phyloP scores from a whole-genome alignment of 2,797 vertebrate species.

The Diplodus sargus region DNA sequence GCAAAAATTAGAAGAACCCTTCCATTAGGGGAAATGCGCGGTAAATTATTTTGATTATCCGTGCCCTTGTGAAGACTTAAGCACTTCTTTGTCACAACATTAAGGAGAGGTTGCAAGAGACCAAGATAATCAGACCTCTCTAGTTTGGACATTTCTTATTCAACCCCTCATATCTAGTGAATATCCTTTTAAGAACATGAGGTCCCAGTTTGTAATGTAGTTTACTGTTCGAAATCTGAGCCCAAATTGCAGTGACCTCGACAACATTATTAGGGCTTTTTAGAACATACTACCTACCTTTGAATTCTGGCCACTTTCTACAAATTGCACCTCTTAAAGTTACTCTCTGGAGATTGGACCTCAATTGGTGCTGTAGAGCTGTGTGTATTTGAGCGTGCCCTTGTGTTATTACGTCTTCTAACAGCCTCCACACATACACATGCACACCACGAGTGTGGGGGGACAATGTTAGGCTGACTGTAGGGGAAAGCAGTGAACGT shows the following conservation, averaged over 20 bases:
- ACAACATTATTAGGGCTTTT: not conserved
- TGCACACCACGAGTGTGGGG: not conserved
- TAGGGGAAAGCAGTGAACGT: slow-evolving; percentile 2
- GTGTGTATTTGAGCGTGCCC: not conserved
- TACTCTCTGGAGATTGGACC: not conserved
- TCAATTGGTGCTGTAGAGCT: not conserved
- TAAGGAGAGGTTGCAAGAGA: not conserved
- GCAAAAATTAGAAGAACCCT: not conserved
- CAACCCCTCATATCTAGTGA: not conserved
- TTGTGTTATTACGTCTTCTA: not conserved
- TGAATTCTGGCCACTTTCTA: too few species aligned
- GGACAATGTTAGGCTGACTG: slow-evolving; percentile 36
- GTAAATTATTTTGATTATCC: not conserved
- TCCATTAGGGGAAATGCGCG: not conserved
- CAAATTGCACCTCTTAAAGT: too few species aligned
- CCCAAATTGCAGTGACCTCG: not conserved
- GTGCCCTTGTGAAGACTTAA: not conserved
- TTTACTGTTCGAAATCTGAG: not conserved
- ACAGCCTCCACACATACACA: slow-evolving; percentile 2
- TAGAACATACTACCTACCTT: not conserved
- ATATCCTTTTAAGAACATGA: not conserved
- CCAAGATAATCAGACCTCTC: not conserved
- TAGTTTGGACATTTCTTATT: not conserved
- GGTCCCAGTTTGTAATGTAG: not conserved
- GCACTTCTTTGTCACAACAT: not conserved